Base-by-base conservation (phyloP, 2,888 invertebrate species). In the Bedellia somnulentella region DNA sequence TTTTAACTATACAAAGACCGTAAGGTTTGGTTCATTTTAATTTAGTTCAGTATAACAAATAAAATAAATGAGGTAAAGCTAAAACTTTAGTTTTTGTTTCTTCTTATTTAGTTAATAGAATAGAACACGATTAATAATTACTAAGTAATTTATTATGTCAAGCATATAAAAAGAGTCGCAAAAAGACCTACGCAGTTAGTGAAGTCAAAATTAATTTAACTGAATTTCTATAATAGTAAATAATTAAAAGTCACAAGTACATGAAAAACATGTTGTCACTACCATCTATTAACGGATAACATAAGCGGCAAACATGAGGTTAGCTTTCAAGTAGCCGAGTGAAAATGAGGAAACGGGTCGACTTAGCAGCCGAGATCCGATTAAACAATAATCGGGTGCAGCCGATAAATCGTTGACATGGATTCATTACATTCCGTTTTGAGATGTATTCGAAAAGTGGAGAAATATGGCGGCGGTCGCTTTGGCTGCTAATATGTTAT, bases 401-500 rank as follows among this genome's bases (percentile, higher is more conserved):
- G 46, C 49, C 63, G 54, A 68, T 73, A 70, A 70, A 73, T 71
- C 63, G 52, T 59, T 68, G 63, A 49, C 56, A 45, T 38, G 52
- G 54, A 64, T 66, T 66, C 66, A 66, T 59, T 62, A 58, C 63
- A 64, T 59, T 47, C 54, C 53, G 60, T 62, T 61, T 62, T 61
- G 60, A 56, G 57, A 53, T 47, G 46, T 51, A 49, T 53, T 52
- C 50, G 52, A 51, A 46, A 47, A 30, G 46, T 47, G 45, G 57
- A 60, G 62, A 66, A 57, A 62, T 64, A 61, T 61, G 51, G 53
- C 54, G 60, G 58, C 66, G 63, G 67, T 44, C 47, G 57, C 67
- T 67, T 67, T 66, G 59, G 55, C 49, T 52, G 44, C 64, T 70
- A 68, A 70, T 66, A 57, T 62, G 64, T 66, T 66, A 66, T 63